phyloP scores from a whole-genome alignment of 2,888 invertebrate genomes.

The Drosophila parthenogenetica region DNA sequence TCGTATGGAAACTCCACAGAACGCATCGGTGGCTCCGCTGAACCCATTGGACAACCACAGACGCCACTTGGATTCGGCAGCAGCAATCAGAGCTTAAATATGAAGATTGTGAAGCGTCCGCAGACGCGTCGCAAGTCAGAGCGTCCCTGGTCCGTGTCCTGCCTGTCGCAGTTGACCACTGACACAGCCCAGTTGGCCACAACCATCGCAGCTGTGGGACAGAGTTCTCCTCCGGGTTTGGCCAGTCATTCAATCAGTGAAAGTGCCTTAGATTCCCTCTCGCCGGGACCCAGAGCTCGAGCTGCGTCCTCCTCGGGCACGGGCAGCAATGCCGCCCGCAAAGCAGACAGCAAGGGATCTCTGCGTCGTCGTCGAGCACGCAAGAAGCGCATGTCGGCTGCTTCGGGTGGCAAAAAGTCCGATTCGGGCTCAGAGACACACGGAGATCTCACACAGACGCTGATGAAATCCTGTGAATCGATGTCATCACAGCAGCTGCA shows the following conservation, averaged over 20 bases:
- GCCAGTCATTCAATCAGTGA: slow-evolving; percentile 94
- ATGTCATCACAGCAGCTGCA: slow-evolving; percentile 88
- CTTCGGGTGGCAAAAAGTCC: slow-evolving; percentile 82
- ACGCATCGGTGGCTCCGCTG: slow-evolving; percentile 87
- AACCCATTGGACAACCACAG: slow-evolving; percentile 84
- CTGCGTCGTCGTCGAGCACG: slow-evolving; percentile 83
- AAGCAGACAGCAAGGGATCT: slow-evolving; percentile 84
- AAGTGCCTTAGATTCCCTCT: slow-evolving; percentile 92
- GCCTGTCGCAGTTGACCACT: slow-evolving; percentile 90
- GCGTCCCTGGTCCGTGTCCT: slow-evolving; percentile 95
- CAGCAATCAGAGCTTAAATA: slow-evolving; percentile 82
- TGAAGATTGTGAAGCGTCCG: slow-evolving; percentile 87
- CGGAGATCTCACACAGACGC: slow-evolving; percentile 79
- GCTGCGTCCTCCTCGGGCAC: slow-evolving; percentile 74
- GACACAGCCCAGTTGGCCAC: slow-evolving; percentile 81
- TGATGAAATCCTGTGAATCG: slow-evolving; percentile 86
- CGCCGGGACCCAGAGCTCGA: slow-evolving; percentile 84
- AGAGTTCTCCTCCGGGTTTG: slow-evolving; percentile 86
- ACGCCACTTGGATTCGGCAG: slow-evolving; percentile 65
- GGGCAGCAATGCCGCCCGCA: slow-evolving; percentile 72
- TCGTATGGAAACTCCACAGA: slow-evolving; percentile 86
- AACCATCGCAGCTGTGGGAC: slow-evolving; percentile 77
- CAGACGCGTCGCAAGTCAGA: slow-evolving; percentile 85
- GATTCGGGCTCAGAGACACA: slow-evolving; percentile 87
- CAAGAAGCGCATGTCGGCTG: slow-evolving; percentile 81